phyloP scores from a whole-genome alignment of 2,888 invertebrate species.

The Acanthosepion pharaonis region DNA sequence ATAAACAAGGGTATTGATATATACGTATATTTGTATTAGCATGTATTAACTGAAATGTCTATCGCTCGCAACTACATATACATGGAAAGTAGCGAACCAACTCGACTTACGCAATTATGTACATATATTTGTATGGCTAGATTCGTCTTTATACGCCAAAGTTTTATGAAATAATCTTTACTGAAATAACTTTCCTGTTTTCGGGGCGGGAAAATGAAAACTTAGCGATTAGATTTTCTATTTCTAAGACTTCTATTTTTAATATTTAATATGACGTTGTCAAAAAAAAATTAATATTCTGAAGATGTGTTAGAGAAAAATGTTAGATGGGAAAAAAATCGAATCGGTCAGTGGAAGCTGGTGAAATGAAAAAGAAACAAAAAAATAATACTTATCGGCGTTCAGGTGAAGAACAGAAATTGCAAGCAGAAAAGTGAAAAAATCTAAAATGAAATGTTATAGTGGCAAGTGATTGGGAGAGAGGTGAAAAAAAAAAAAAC shows the following conservation, averaged over 20 bases:
- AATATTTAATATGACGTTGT: neutral
- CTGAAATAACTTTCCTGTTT: conserved; percentile 33
- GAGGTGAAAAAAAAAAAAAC: too few relatives aligned
- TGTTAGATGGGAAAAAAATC: neutral
- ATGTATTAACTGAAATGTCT: neutral
- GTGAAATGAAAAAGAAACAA: neutral
- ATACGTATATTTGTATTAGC: neutral
- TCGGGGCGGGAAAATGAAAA: neutral
- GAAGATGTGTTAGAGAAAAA: neutral
- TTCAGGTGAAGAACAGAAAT: neutral
- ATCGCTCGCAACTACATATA: neutral
- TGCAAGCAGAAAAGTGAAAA: neutral
- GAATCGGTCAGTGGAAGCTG: neutral
- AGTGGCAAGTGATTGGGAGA: neutral
- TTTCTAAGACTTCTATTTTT: neutral
- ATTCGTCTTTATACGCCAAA: neutral
- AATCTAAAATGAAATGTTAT: neutral
- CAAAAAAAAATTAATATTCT: neutral
- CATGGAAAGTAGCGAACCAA: neutral
- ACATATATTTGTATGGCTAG: neutral
- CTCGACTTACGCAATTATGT: neutral
- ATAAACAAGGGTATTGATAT: neutral
- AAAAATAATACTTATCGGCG: neutral
- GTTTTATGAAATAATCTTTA: neutral
- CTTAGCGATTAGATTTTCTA: neutral